Evolutionary conservation across 2,888 invertebrate species (phyloP), one percentile per base, ranked within the genome.

Genomic region (Tipula lateralis): DNA sequence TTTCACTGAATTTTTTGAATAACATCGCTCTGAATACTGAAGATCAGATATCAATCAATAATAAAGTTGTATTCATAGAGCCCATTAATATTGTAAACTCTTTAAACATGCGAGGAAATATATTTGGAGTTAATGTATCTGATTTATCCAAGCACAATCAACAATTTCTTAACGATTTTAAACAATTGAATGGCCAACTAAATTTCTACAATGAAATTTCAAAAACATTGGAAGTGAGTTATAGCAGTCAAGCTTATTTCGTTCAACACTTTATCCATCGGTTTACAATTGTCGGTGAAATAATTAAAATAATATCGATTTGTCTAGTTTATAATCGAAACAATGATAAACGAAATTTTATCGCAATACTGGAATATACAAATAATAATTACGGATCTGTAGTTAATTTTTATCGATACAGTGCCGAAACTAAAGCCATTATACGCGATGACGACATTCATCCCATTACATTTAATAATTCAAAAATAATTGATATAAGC

Each of bases 221-320:
- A 34, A 83, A 32, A 16, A 4, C n/a, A 16, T 9, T 83, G 7
- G 16, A 83, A 32, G 9, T 16, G 6, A 19, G 19, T 83, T 34
- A 29, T 39, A 86, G 86, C 88, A 86, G 85, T 85, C 9, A 85
- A 39, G 0, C 86, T 83, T 86, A 86, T 85, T 87, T 88, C 44
- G 85, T 90, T 50, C 87, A 88, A 13, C 87, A 87, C 85, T 89
- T 90, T 84, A 86, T 87, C 30, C n/a, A 89, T 1, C 86, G 88
- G 4, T 89, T 89, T 85, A 86, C 86, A 12, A 82, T 90, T 2
- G 82, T 85, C 0, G 85, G 87, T 0, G 85, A 86, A 50, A 86
- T 86, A 0, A 87, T 86, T 13, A 86, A 86, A 50, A 34, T 89
- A n/a, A 44, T 44, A 29, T 44, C 44, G 29, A 44, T 44, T 29